Base-by-base conservation (phyloP, 2,113 vertebrate species). In the Ictidomys tridecemlineatus region DNA sequence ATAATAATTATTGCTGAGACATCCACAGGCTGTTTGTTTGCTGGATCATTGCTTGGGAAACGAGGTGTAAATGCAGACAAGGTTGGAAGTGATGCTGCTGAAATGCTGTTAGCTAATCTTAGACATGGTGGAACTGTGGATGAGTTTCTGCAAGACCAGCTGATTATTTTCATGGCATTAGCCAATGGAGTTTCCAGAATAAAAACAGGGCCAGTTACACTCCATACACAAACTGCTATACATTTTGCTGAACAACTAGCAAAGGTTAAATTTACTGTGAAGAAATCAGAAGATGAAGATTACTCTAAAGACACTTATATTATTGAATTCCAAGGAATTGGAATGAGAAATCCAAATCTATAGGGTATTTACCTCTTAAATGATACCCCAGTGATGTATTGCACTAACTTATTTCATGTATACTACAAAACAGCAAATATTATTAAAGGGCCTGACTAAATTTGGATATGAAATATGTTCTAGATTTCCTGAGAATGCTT, bases 101-200 rank as follows among this genome's bases (percentile, higher is more conserved):
- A 99, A 97, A 99, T 99, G 98, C 98, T 99, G 34, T 98, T 99
- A 78, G 99, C 98, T 93, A 99, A 99, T 97, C 99, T 99, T 91
- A 98, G 99, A 97, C 99, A 99, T 92, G 99, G 99, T 51, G 99
- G 99, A 95, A 99, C 99, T 58, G 99, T 99, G 96, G 99, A 99
- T 45, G 99, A 99, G 94, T 99, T 99, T 97, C 98, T 99, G 70
- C 99, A 99, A 98, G 99, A 99, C 93, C 99, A 99, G 99, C 98
- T 99, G 73, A 99, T 99, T 94, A 98, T 99, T 98, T 99, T 99
- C 98, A 99, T 99, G 99, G 99, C 99, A 0, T 92, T 99, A 97
- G 99, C 99, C 12, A 99, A 99, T 80, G 99, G 99, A 26, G 98
- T 98, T 22, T 99, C 99, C 94, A 99, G 98, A 98, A 99, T 99